Base-by-base conservation (phyloP, 2,888 invertebrate species). In the Brachyopa scutellaris region DNA sequence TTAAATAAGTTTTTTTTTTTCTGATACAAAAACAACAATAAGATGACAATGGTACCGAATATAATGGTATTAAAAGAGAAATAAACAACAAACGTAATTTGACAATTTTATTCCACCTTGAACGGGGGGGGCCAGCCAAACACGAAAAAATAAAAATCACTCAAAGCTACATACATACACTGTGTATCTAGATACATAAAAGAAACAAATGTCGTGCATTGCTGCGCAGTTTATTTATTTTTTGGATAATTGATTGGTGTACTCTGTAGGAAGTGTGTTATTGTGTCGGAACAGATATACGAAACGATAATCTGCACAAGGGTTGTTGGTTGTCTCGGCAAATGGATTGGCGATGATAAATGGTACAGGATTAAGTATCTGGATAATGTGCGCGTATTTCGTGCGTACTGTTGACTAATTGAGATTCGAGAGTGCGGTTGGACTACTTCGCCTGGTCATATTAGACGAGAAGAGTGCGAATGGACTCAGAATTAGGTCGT, bases 91-190 rank as follows among this genome's bases (percentile, higher is more conserved):
- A 59, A 42, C 67, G 62, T 69, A 69, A 80, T 80, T 80, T 80
- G 80, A 69, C 80, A 74, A 80, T 80, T 80, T 74, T 69, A 64
- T 69, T 74, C 62, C 55, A 74, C 80, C 80, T 80, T 80, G 80
- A 80, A 64, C 62, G 62, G 31, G 36, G n/a, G n/a, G n/a, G 29
- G 36, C 33, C 36, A 33, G 17, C 36, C 7, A 21, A 53, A 13
- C 38, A 59, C 49, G 19, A 62, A 62, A n/a, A n/a, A 66, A 51
- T 15, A 9, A 15, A 26, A 45, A 57, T 26, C 26, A 26, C 3
- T 26, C 26, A n/a, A 49, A 29, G n/a, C 13, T 38, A 13, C 17
- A 8, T 17, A 17, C 21, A 36, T 2, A 19, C 13, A 19, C 38
- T 29, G 15, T 33, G 11, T 57, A 36, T 51, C 1, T 29, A 36